Evolutionary conservation across 2,113 vertebrate species (phyloP).

Genomic region (Alligator mississippiensis): DNA sequence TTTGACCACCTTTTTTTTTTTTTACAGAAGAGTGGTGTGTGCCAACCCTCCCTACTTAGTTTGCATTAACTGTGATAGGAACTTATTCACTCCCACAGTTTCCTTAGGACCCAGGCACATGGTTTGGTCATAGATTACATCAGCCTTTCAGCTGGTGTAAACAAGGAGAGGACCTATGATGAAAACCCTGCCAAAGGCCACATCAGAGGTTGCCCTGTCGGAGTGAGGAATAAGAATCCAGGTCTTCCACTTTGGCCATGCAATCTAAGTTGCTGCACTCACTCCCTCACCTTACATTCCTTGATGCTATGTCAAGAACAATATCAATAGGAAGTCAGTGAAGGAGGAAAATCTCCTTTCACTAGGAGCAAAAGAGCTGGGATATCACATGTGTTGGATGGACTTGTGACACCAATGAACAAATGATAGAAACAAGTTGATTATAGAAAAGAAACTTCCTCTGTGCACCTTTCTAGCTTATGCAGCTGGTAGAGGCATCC

Average conservation of each 20-base stretch:
- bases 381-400: not conserved
- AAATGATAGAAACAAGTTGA: not conserved
- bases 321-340: not conserved
- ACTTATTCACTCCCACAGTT: not conserved
- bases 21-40: slow-evolving; percentile 29
- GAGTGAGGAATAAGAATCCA: not conserved
- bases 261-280: not conserved
- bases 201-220: not conserved
- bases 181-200: not conserved
- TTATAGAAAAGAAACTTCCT: not conserved
- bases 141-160: no score
- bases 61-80: not conserved
- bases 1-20: not conserved
- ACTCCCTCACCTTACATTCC: not conserved
- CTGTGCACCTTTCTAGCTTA: not conserved
- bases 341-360: not conserved
- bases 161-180: no score
- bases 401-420: not conserved
- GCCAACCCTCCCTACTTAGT: not conserved
- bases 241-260: no score
- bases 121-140: not conserved
- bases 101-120: not conserved
- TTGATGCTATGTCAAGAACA: not conserved
- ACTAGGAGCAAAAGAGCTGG: not conserved
- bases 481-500: not conserved